These are phyloP conservation scores for Callithrix jacchus DNA, from an alignment of 2,113 vertebrate species.

Conservation along the genomic window DNA sequence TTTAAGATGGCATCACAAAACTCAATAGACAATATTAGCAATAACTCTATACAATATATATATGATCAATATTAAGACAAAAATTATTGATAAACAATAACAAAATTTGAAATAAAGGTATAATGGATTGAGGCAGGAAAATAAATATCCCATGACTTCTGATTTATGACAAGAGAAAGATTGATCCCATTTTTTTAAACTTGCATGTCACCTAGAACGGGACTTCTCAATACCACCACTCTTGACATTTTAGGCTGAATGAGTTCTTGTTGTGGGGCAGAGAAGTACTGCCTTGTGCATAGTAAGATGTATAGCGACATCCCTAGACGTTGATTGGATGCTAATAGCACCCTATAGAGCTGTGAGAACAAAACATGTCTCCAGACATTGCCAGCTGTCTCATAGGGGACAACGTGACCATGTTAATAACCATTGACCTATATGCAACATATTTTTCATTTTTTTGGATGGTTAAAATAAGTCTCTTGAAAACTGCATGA, in stretches of 20 bases:
- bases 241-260: not conserved
- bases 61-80: not conserved
- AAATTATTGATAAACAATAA: not conserved
- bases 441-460: not conserved
- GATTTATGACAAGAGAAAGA: not conserved
- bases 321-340: not conserved
- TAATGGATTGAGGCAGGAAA: not conserved
- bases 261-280: not conserved
- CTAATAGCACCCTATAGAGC: not conserved
- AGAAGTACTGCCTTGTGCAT: not conserved
- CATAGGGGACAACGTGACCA: not conserved
- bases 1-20: not conserved
- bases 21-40: not conserved
- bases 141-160: not conserved
- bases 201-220: not conserved
- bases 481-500: not conserved
- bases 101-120: not conserved
- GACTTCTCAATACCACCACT: not conserved
- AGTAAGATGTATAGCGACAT: not conserved
- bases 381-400: not conserved
- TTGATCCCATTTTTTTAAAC: not conserved
- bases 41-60: not conserved
- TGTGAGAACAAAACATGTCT: not conserved
- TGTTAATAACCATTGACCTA: not conserved
- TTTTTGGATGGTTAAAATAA: conserved; percentile 24